Conservation (phyloP, 1,140 invertebrate genomes). For the Ceratosolen fusciceps region DNA sequence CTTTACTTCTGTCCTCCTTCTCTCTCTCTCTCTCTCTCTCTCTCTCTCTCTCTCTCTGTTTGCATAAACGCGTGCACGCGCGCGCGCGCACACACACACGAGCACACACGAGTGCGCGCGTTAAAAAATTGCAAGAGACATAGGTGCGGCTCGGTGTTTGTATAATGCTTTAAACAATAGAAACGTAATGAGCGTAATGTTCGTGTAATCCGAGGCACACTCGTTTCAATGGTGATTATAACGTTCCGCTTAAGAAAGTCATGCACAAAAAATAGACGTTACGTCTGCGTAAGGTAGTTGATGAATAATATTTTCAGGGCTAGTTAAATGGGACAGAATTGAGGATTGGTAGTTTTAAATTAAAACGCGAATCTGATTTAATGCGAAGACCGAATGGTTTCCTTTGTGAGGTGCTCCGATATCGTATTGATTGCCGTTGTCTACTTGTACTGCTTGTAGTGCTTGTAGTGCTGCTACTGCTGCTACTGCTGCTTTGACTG, state of each 20-base stretch:
- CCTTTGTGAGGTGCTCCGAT: conserved; percentile 36
- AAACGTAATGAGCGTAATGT: not conserved
- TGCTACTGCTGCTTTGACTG: not conserved
- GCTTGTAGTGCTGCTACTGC: not conserved
- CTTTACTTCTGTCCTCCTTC: not conserved
- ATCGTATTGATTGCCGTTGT: conserved; percentile 43
- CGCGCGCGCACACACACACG: too few species aligned
- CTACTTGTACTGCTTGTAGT: not conserved
- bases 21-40: not conserved
- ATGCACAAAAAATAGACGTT: not conserved
- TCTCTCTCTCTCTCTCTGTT: not conserved
- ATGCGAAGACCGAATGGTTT: conserved; percentile 36
- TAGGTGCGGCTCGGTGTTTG: too few species aligned
- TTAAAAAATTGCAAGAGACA: too few species aligned
- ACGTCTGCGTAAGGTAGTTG: too few species aligned
- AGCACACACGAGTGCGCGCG: too few species aligned
- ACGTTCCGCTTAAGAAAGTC: not conserved
- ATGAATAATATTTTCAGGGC: too few species aligned
- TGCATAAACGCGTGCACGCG: not conserved
- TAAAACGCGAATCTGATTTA: conserved; percentile 6
- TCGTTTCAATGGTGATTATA: not conserved
- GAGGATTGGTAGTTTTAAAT: too few species aligned
- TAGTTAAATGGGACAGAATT: not conserved
- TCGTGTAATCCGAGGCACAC: not conserved
- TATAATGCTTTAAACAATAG: not conserved